A percentile compares a stretch with the other conserved stretches of the same genome.
Conservation (phyloP, 1,140 invertebrate genomes). For the Caerostris darwini region DNA sequence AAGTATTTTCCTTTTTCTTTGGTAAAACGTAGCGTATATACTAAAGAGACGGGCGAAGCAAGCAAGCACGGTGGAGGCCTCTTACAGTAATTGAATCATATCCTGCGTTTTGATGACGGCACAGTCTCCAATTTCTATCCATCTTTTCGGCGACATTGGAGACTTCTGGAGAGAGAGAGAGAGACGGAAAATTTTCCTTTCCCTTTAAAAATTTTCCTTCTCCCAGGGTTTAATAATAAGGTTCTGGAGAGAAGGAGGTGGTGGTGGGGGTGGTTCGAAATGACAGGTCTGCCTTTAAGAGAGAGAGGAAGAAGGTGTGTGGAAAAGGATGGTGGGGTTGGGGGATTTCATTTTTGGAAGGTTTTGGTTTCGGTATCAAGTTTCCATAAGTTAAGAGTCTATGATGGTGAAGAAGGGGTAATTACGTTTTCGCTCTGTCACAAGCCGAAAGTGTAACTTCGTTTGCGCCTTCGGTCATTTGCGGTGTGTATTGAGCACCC, state of each 20-base stretch:
- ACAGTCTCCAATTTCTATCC: slow-evolving; percentile 61
- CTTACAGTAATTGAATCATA: slow-evolving; percentile 70
- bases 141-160: slow-evolving; percentile 58
- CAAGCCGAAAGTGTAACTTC: slow-evolving; percentile 15
- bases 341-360: slow-evolving; percentile 60
- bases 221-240: slow-evolving; percentile 40
- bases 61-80: neutral
- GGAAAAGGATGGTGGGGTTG: neutral
- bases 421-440: slow-evolving; percentile 43
- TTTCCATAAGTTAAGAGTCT: neutral
- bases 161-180: neutral
- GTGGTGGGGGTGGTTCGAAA: neutral
- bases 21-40: neutral
- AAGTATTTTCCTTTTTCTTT: slow-evolving; percentile 55
- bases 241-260: neutral
- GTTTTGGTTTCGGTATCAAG: slow-evolving; percentile 29
- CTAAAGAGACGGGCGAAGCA: neutral
- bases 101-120: slow-evolving; percentile 69
- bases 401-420: slow-evolving; percentile 18
- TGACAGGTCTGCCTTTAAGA: slow-evolving; percentile 21
- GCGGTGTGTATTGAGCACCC: neutral
- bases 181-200: slow-evolving; percentile 13
- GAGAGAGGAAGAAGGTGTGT: neutral
- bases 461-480: slow-evolving; percentile 42
- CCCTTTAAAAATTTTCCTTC: neutral